phyloP scores from a whole-genome alignment of 2,888 invertebrate species.

The Epirrhoe alternata region DNA sequence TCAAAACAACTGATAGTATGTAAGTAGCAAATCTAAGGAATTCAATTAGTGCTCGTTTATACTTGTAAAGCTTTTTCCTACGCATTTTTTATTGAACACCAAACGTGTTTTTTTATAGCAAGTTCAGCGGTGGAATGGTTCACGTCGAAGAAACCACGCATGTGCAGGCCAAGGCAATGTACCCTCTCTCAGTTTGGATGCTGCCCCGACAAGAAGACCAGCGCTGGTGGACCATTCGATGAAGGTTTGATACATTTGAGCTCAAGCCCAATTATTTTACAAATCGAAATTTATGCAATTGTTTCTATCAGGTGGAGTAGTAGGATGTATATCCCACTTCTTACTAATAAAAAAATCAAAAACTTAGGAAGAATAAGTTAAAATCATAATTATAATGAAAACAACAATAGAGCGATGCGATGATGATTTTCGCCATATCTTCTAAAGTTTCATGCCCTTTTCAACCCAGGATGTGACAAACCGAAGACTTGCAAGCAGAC shows the following conservation, averaged over 20 bases:
- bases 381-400: too few species aligned
- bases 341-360: too few species aligned
- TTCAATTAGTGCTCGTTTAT: too few species aligned
- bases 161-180: constrained; percentile 87
- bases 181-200: constrained; percentile 90
- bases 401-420: too few species aligned
- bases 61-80: too few species aligned
- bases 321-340: too few species aligned
- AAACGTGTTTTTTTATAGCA: constrained; percentile 34
- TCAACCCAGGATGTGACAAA: constrained; percentile 86
- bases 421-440: too few species aligned
- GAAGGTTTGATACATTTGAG: constrained; percentile 77
- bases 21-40: too few species aligned
- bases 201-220: constrained; percentile 91
- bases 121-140: constrained; percentile 78
- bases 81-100: background rate
- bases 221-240: constrained; percentile 93
- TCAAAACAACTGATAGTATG: too few species aligned
- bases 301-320: background rate
- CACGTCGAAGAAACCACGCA: constrained; percentile 75
- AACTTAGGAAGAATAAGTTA: too few species aligned
- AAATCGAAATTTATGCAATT: too few species aligned
- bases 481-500: constrained; percentile 91
- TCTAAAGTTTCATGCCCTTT: background rate
- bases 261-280: background rate